Conservation (phyloP, 2,797 vertebrate genomes). For the Poeciliopsis gracilis region DNA sequence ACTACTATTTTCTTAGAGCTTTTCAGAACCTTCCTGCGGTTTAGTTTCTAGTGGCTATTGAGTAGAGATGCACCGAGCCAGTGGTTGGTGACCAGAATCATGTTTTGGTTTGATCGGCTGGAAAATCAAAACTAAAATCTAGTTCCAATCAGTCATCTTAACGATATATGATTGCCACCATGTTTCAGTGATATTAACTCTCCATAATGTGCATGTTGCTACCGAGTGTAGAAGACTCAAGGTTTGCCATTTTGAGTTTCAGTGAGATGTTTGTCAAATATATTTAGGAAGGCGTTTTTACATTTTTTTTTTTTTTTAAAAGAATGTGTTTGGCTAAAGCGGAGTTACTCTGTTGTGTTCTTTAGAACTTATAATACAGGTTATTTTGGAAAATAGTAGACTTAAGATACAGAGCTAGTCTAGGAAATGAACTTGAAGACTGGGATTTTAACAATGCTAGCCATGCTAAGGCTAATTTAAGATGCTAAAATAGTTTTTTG, state of each 20-base stretch:
- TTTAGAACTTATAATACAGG: background rate
- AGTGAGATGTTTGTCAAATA: background rate
- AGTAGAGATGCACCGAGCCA: background rate
- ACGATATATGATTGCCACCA: background rate
- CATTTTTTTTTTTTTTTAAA: no score
- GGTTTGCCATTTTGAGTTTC: no score
- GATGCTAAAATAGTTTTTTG: background rate
- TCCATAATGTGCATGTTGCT: background rate
- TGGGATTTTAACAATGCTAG: background rate
- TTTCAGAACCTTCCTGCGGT: background rate
- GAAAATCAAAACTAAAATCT: background rate
- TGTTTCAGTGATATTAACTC: background rate
- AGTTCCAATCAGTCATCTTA: background rate
- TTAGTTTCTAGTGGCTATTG: background rate
- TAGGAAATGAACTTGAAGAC: background rate
- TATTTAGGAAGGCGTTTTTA: background rate
- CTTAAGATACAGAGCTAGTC: background rate
- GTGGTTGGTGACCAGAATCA: background rate
- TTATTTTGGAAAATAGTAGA: background rate
- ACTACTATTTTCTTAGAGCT: conserved; percentile 11
- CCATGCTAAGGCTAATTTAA: conserved; percentile 1
- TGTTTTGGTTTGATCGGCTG: background rate
- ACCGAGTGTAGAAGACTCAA: background rate
- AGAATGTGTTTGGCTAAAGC: background rate
- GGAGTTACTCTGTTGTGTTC: background rate